Base-by-base conservation (phyloP, 2,113 vertebrate genomes). In the Gorsachius goisagi region DNA sequence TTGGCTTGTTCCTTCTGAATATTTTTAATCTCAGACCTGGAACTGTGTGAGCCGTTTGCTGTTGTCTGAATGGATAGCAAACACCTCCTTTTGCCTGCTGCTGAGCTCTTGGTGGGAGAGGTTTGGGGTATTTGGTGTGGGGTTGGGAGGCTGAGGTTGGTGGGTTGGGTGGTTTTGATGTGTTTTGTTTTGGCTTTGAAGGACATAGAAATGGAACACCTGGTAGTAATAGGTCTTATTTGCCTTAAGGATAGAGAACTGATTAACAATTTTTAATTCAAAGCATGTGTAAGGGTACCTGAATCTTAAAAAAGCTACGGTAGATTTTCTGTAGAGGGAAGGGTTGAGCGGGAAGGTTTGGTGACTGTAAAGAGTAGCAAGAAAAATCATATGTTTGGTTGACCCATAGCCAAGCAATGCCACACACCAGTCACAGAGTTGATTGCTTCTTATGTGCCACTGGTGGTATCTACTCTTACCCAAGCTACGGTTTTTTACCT, bases 271-370 rank as follows among this genome's bases (percentile, higher is more conserved):
- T 84, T 64, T 77, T 39, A 71, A 30, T 66, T 77, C 16, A 39
- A 88, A 85, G 21, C 0, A 0, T 15, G 32, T 52, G 27, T 53
- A 75, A 88, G 35, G 73, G 33, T 33, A 74, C 0, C 0, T 30
- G 35, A 49, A 78, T 58, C 33, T 66, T 78, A 13, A 63, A 69
- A 71, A 72, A 62, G 8, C n/a, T 37, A 17, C 32, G n/a, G 45
- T 58, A 71, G 41, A 83, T 85, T 79, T 79, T 83, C 66, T 72
- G 24, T 9, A 55, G 56, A 33, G 58, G 16, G 24, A 41, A 49
- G 22, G 21, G 18, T 44, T 33, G 66, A 17, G 18, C 66, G 55
- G 35, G 20, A 82, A 69, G 23, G 20, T n/a, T 69, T 62, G 55
- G 23, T 74, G 58, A 35, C 66, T 52, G 26, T 67, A 17, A 74